Base-by-base conservation (phyloP, 2,797 vertebrate species). In the Gorsachius magnificus region DNA sequence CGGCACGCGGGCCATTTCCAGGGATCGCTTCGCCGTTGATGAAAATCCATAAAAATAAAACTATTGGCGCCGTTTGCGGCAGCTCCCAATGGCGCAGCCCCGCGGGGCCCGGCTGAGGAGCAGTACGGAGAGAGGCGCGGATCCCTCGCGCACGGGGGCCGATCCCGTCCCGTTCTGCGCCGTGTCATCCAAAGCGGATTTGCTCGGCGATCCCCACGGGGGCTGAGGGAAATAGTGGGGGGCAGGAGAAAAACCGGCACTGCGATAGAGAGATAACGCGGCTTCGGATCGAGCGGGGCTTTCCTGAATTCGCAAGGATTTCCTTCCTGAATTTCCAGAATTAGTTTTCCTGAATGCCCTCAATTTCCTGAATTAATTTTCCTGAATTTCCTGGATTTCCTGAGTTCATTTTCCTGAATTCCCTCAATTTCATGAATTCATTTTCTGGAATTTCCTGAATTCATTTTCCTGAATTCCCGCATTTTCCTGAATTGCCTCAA, bases 241-340 rank as follows among this genome's bases (percentile, higher is more conserved):
- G 13, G 38, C 35, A 68, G 57, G 78, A 43, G 38, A 31, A 75
- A 84, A 89, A 18, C 0, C 2, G 4, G 51, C 11, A 4, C 45
- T 15, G 31, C 0, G 4, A 60, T 11, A 17, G 0, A 35, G 56
- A 45, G 19, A 46, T 5, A 11, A 11, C 6, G 1, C 4, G 5
- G 19, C 26, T 17, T 45, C 2, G 2, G 41, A 16, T 24, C 0
- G 1, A 68, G 24, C 0, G 1, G 29, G 54, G 48, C 38, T 60
- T 50, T 3, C 26, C 36, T 33, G 24, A 71, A 72, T 26, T 26
- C 25, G 3, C 22, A 35, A 41, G 31, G 54, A 71, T 28, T 63
- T 82, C 66, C 31, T 63, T 41, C 41, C 14, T 6, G 41, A 41
- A 41, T 41, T 41, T 41, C 41, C 41, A 6, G 41, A 41, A 41